Evolutionary conservation across 2,113 vertebrate genomes (phyloP).

Genomic region (Bufo bufo): DNA sequence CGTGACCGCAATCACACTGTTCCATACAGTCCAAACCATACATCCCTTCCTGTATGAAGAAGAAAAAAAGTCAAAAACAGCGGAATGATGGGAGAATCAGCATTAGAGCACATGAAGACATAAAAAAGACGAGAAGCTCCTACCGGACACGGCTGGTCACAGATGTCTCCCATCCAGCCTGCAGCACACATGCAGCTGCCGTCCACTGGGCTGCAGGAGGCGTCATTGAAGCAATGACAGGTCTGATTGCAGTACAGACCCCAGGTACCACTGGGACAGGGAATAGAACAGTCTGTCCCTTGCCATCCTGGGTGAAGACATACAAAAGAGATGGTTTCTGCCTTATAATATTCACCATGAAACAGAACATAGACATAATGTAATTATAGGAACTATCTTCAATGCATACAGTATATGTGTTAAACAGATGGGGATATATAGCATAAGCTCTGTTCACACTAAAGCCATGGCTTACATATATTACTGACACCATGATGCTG

Average conservation of each 20-base stretch:
- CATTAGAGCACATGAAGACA: background rate
- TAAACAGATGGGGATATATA: background rate
- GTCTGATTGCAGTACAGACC: conserved; percentile 89
- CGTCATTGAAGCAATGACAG: conserved; percentile 84
- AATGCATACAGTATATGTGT: background rate
- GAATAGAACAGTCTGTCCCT: conserved; percentile 88
- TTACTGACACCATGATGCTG: background rate
- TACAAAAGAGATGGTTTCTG: background rate
- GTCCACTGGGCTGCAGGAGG: conserved; percentile 84
- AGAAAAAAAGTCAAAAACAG: background rate
- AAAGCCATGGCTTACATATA: background rate
- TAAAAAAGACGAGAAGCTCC: conserved; percentile 49
- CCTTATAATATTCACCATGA: background rate
- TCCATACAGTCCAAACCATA: conserved; percentile 91
- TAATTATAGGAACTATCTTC: background rate
- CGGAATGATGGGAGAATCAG: background rate
- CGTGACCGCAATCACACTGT: conserved; percentile 91
- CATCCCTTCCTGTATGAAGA: conserved; percentile 83
- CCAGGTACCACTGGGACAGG: conserved; percentile 89
- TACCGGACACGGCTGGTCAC: conserved; percentile 86
- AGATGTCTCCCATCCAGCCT: conserved; percentile 88
- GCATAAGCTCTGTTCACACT: background rate
- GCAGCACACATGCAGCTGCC: conserved; percentile 88
- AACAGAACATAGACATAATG: background rate
- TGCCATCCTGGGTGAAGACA: conserved; percentile 83